Evolutionary conservation across 2,113 vertebrate species (phyloP).

Genomic region (Pseudorectes ferrugineus): DNA sequence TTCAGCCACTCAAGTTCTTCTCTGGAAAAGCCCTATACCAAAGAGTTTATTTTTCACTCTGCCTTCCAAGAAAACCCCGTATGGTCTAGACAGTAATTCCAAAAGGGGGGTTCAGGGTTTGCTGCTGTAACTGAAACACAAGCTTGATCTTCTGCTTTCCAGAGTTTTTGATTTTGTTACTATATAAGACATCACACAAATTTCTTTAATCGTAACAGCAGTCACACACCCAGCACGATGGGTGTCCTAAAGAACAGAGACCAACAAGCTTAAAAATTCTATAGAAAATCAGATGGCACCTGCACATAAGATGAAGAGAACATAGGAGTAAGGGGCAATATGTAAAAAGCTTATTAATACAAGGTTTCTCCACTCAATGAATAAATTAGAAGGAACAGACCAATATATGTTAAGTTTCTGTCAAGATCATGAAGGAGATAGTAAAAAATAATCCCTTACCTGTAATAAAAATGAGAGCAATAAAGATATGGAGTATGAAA

Average conservation of each 20-base stretch:
- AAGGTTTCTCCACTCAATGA: slow-evolving; percentile 15
- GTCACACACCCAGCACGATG: not conserved
- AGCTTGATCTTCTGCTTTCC: not conserved
- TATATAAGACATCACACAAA: not conserved
- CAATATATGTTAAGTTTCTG: slow-evolving; percentile 50
- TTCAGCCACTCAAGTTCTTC: not conserved
- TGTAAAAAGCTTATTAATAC: slow-evolving; percentile 43
- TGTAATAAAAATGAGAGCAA: slow-evolving; percentile 63
- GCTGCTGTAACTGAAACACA: not conserved
- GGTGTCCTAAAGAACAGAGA: not conserved
- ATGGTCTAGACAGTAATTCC: not conserved
- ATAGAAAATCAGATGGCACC: not conserved
- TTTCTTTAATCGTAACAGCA: not conserved
- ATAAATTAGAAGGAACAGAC: slow-evolving; percentile 42
- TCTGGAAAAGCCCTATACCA: not conserved
- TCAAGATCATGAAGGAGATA: slow-evolving; percentile 37
- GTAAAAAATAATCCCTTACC: slow-evolving; percentile 58
- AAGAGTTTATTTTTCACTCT: not conserved
- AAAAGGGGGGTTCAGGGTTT: not conserved
- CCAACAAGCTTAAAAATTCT: not conserved
- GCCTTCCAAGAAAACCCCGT: not conserved
- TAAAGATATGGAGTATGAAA: slow-evolving; percentile 51
- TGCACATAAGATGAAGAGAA: not conserved
- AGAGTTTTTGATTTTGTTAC: not conserved
- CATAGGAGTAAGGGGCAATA: not conserved